Conservation (phyloP, 2,797 vertebrate species). For the Taeniopygia guttata region DNA sequence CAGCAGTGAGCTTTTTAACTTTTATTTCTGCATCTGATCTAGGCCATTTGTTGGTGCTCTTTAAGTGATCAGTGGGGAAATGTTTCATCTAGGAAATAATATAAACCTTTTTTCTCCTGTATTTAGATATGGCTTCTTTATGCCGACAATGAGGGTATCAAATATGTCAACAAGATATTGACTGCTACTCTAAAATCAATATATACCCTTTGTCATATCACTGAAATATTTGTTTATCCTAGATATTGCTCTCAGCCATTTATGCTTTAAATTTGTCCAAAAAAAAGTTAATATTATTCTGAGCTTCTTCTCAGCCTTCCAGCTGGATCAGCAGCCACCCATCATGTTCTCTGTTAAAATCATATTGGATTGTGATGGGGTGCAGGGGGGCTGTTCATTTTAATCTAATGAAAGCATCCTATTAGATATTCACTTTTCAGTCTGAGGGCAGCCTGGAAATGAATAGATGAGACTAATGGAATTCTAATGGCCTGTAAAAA, state of each 20-base stretch:
- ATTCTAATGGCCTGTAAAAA: constrained; percentile 30
- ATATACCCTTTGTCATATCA: neutral
- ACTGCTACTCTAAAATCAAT: neutral
- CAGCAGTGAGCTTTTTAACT: neutral
- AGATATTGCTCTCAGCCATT: neutral
- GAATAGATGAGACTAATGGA: constrained; percentile 22
- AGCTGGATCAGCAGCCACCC: neutral
- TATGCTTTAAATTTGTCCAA: neutral
- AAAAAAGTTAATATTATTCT: neutral
- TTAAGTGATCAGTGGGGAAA: neutral
- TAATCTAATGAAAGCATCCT: neutral
- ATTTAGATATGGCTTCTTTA: neutral
- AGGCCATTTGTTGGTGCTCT: neutral
- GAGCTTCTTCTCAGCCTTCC: neutral
- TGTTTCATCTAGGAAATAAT: neutral
- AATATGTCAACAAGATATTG: neutral
- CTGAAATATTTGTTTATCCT: neutral
- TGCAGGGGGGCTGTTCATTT: too few species aligned
- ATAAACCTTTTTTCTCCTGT: neutral
- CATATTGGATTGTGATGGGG: neutral
- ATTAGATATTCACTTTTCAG: neutral
- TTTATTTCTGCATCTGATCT: neutral
- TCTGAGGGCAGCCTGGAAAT: neutral
- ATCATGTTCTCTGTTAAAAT: neutral
- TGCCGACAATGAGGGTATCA: neutral